Base-by-base conservation (phyloP, 1,140 invertebrate species). In the Brachionus koreanus region DNA sequence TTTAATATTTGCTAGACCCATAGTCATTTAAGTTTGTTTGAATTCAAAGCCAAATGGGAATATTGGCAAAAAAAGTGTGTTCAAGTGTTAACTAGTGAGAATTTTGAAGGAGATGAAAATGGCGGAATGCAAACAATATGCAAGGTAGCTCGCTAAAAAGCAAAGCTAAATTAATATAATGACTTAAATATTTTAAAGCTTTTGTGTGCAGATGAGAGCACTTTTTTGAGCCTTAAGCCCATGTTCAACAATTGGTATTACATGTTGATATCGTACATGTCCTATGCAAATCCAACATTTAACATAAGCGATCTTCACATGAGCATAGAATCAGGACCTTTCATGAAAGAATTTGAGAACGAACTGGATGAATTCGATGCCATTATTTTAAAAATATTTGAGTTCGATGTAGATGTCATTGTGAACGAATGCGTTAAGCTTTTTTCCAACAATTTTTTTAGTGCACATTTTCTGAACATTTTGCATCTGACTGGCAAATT, bases 1-100 rank as follows among this genome's bases (percentile, higher is more conserved):
- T 49, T 49, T 16, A 5, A 7, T 39, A 19, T 19, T 12, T 46
- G 29, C 39, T 1, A 79, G 76, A 43, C 76, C 9, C 29, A 42
- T 57, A n/a, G 10, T n/a, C 76, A 79, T 10, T 79, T 79, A 19
- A 42, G 46, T 57, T 61, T 79, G 13, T 79, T 79, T 42, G 76
- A 79, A 43, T 79, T 79, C 49, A 79, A 79, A 65, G 46, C 76
- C 12, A 79, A 79, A 61, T 79, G 76, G 76, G 76, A 79, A 25
- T 79, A 79, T 35, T 79, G 76, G 76, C 76, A 79, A 65, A 79
- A 61, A 37, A 57, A 42, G 35, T 79, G 76, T 37, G 35, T 79
- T 5, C 76, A 79, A 79, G 33, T 79, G 13, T 42, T 79, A 37
- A 39, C 49, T 29, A 79, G 35, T 37, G 76, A 79, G n/a, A 65